A percentile compares a stretch with the other conserved stretches of the same genome.
Evolutionary conservation across 2,888 invertebrate genomes (phyloP).

Genomic region (Helleia helle): DNA sequence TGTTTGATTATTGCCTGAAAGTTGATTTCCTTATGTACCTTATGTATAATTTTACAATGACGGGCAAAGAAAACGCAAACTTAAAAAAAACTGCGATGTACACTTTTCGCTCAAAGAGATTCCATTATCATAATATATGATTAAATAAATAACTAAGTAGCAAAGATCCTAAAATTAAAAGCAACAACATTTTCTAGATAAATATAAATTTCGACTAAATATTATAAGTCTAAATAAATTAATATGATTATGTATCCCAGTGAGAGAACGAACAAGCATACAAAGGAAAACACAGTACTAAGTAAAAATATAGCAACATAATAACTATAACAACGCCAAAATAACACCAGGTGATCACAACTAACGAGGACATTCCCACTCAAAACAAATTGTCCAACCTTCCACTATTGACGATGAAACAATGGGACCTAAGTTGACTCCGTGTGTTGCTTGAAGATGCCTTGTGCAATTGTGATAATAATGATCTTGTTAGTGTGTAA

Average conservation of each 20-base stretch:
- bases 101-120: background rate
- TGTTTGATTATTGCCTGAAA: slow-evolving; percentile 59
- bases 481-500: slow-evolving; percentile 38
- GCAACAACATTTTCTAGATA: too few species aligned
- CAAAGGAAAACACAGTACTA: background rate
- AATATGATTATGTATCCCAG: background rate
- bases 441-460: slow-evolving; percentile 60
- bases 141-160: too few species aligned
- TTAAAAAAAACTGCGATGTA: background rate
- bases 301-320: background rate
- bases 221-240: too few species aligned
- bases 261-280: background rate
- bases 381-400: slow-evolving; percentile 56
- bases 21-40: slow-evolving; percentile 20
- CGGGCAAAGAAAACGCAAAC: slow-evolving; percentile 2
- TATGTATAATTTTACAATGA: background rate
- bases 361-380: slow-evolving; percentile 36
- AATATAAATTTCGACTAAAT: too few species aligned
- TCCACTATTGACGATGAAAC: slow-evolving; percentile 46
- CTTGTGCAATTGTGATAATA: slow-evolving; percentile 51
- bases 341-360: slow-evolving; percentile 32
- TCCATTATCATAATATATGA: slow-evolving; percentile 3
- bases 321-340: slow-evolving; percentile 30
- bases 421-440: slow-evolving; percentile 56
- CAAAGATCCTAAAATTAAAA: too few species aligned